Evolutionary conservation across 2,797 vertebrate genomes (phyloP).

Genomic region (Gymnoscopelus braueri): DNA sequence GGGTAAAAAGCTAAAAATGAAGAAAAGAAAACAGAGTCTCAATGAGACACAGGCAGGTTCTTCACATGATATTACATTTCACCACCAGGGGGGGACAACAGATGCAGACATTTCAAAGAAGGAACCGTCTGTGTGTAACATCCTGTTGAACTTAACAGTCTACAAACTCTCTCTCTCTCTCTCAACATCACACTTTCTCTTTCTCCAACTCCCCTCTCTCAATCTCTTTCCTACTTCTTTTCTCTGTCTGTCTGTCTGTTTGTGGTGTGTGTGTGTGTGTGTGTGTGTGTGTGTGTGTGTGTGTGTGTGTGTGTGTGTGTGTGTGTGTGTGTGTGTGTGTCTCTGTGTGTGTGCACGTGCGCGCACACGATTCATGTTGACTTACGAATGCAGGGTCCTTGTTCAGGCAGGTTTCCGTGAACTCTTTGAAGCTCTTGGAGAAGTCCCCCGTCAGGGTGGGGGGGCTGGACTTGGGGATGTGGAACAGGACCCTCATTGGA

Average conservation of each 20-base stretch:
- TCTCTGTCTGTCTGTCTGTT: background rate
- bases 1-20: no score
- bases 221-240: background rate
- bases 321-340: conserved; percentile 19
- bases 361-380: no score
- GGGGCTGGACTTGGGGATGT: conserved; percentile 93
- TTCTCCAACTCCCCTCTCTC: no score
- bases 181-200: no score
- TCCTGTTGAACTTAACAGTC: no score
- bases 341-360: no score
- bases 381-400: conserved; percentile 94
- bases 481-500: conserved; percentile 94
- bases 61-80: no score
- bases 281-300: conserved; percentile 13
- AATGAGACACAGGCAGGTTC: no score
- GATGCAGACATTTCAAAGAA: background rate
- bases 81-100: background rate
- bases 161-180: no score
- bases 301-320: background rate
- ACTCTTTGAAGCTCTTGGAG: conserved; percentile 93
- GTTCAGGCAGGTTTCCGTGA: conserved; percentile 93
- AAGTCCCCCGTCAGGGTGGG: conserved; percentile 90
- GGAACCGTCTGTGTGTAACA: background rate
- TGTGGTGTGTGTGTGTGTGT: conserved; percentile 1
- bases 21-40: no score